phyloP scores from a whole-genome alignment of 2,888 invertebrate species.

The Drosophila niveifrons region DNA sequence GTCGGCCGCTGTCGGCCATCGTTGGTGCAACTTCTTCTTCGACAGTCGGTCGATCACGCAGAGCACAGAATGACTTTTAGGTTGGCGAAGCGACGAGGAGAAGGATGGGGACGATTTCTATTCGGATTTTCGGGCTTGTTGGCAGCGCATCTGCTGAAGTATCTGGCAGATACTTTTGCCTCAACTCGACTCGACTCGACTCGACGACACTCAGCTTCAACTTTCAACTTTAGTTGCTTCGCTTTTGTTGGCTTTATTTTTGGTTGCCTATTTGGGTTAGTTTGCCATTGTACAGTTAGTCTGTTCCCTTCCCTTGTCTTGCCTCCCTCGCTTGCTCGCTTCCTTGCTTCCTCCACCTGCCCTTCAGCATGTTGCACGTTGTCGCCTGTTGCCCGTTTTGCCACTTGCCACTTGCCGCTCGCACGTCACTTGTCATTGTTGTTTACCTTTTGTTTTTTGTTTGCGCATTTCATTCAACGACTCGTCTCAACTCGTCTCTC shows the following conservation, averaged over 20 bases:
- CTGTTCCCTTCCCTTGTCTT: conserved; percentile 3
- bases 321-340: too few relatives aligned
- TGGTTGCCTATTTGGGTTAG: conserved; percentile 68
- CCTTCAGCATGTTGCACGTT: conserved; percentile 8
- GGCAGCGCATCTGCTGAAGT: conserved; percentile 59
- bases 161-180: conserved; percentile 59
- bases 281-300: conserved; percentile 67
- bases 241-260: conserved; percentile 54
- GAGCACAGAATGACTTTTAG: conserved; percentile 38
- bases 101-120: not conserved
- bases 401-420: conserved; percentile 21
- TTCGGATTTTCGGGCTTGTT: conserved; percentile 25
- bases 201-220: conserved; percentile 65
- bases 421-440: conserved; percentile 70
- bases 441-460: conserved; percentile 58
- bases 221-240: conserved; percentile 73
- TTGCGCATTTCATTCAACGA: conserved; percentile 50
- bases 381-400: conserved; percentile 13
- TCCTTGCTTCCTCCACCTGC: too few relatives aligned
- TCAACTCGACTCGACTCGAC: conserved; percentile 27
- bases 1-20: conserved; percentile 30
- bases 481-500: not conserved
- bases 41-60: conserved; percentile 80
- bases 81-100: not conserved
- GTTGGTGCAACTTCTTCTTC: conserved; percentile 65